A percentile compares a stretch with the other conserved stretches of the same genome.
Conservation (phyloP, 2,113 vertebrate genomes). For the Grallaria varia region DNA sequence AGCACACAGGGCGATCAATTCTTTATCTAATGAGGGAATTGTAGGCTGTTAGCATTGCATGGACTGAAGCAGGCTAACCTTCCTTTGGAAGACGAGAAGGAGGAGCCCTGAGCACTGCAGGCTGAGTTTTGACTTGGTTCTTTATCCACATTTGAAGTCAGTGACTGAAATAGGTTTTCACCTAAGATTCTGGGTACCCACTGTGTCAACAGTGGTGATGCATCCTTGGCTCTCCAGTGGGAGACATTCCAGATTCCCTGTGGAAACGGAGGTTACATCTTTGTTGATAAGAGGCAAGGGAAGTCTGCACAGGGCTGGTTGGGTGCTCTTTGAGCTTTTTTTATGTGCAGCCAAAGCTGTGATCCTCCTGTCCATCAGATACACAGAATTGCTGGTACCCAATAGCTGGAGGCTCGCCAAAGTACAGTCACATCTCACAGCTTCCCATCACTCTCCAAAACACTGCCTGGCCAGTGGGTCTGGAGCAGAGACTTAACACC, state of each 20-base stretch:
- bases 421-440: accelerated
- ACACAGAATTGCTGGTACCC: neutral
- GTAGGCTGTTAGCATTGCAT: neutral
- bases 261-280: neutral
- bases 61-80: neutral
- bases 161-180: neutral
- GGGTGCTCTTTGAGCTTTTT: neutral
- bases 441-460: neutral
- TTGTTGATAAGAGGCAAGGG: neutral
- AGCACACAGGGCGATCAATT: neutral
- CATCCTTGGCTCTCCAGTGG: accelerated
- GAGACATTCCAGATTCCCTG: neutral
- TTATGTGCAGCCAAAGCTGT: neutral
- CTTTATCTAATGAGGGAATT: constrained; percentile 6
- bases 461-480: neutral
- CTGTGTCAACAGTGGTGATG: neutral
- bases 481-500: neutral
- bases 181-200: neutral
- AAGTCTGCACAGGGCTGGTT: neutral
- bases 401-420: neutral
- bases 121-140: neutral
- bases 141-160: neutral
- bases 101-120: neutral
- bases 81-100: neutral
- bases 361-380: neutral